Base-by-base conservation (phyloP, 2,113 vertebrate genomes). In the Nansenia antarctica region DNA sequence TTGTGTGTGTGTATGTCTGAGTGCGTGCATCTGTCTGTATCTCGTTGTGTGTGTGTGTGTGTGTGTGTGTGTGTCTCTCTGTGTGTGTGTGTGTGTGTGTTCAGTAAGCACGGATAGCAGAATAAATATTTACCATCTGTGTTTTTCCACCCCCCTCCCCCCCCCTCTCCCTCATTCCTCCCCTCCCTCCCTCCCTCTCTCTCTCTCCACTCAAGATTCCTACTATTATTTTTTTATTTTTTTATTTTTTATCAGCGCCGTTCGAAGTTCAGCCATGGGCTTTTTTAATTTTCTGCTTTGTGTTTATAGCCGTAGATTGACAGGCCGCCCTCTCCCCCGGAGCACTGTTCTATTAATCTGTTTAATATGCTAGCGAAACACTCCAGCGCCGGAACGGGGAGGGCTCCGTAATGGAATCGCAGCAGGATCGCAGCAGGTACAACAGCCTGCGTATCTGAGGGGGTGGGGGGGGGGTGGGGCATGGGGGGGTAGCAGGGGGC, bases 201-300 rank as follows among this genome's bases (percentile, higher is more conserved):
- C 73, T 74, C 55, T 18, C 49, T 42, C 73, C 75, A 69, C n/a
- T 31, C 69, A 80, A 91, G 83, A 90, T 90, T 88, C 85, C 80
- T 71, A 67, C 81, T 77, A 83, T 83, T 81, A 77, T 83, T 81
- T 85, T 85, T 79, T 74, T 81, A 85, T 85, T 85, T 86, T 78
- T 81, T 73, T 88, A 82, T 88, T 88, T 90, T 88, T 88, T 88
- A 91, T 92, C 92, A 86, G 90, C 72, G 82, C 78, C 88, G n/a
- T n/a, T n/a, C n/a, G 88, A 90, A 91, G 89, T 93, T 92, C 89
- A 92, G 92, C 91, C 93, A 92, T 85, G 79, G 90, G 91, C 90
- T 90, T 92, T 94, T 93, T 93, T 92, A 92, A 93, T 93, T 93
- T 93, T 92, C 90, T 93, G 91, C 91, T 92, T 93, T 92, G 92